Conservation (phyloP, 2,797 vertebrate species). For the Mionectes olivaceus region DNA sequence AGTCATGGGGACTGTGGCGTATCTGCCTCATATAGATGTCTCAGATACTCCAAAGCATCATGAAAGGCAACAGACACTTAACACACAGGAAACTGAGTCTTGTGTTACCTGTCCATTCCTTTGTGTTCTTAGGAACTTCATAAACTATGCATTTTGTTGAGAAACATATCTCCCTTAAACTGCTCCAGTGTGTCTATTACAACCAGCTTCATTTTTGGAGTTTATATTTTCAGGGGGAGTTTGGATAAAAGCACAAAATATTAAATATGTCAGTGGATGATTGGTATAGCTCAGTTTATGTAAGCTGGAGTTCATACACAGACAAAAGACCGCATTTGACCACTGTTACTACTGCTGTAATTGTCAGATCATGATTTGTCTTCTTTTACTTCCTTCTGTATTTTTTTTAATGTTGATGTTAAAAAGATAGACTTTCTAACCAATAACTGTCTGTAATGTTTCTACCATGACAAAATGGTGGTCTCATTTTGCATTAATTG, state of each 20-base stretch:
- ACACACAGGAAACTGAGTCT: fast-evolving
- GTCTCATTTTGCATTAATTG: slow-evolving; percentile 25
- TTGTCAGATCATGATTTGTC: neutral
- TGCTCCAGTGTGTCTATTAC: neutral
- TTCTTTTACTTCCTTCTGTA: neutral
- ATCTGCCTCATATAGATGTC: neutral
- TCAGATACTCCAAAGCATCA: neutral
- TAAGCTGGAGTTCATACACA: neutral
- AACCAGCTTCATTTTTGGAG: neutral
- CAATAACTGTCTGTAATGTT: slow-evolving; percentile 27
- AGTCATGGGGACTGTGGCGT: neutral
- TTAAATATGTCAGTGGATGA: neutral
- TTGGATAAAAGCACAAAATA: neutral
- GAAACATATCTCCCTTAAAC: neutral
- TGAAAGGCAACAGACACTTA: neutral
- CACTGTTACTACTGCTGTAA: neutral
- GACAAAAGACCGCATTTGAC: neutral
- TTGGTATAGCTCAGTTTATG: neutral
- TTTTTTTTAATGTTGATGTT: neutral
- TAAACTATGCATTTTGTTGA: neutral
- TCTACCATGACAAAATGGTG: slow-evolving; percentile 19
- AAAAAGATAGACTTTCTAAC: slow-evolving; percentile 35
- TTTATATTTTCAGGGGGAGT: neutral
- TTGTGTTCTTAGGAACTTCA: neutral
- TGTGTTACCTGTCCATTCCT: neutral